A percentile compares a stretch with the other conserved stretches of the same genome.
Conservation (phyloP, 2,797 vertebrate genomes). For the Lutjanus argentimaculatus region DNA sequence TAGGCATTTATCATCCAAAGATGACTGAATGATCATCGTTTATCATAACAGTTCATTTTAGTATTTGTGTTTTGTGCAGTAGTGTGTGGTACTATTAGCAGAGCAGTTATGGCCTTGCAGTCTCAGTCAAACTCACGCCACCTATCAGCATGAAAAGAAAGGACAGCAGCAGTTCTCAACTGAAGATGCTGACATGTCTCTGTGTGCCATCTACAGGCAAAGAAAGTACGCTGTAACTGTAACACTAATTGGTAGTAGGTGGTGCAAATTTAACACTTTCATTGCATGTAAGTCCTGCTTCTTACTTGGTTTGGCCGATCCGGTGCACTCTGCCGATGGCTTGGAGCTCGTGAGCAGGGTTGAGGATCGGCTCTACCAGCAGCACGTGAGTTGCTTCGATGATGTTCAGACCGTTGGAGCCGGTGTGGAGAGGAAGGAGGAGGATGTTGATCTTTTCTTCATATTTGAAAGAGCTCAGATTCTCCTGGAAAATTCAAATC, state of each 20-base stretch:
- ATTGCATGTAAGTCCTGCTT: background rate
- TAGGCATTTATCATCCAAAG: too few species aligned
- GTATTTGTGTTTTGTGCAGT: background rate
- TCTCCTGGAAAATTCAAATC: slow-evolving; percentile 87
- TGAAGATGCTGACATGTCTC: too few species aligned
- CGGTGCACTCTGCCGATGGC: slow-evolving; percentile 98
- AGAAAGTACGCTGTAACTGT: background rate
- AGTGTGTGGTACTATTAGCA: background rate
- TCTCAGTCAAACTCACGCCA: background rate
- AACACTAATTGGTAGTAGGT: background rate
- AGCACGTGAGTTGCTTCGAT: slow-evolving; percentile 98
- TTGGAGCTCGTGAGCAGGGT: slow-evolving; percentile 97
- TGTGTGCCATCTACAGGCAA: too few species aligned
- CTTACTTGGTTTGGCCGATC: slow-evolving; percentile 98
- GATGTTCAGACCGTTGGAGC: slow-evolving; percentile 98
- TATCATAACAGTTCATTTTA: too few species aligned
- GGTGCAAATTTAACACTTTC: background rate
- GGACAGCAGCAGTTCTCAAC: too few species aligned
- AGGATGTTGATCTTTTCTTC: slow-evolving; percentile 98
- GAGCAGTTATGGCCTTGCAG: background rate
- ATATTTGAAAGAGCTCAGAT: slow-evolving; percentile 96
- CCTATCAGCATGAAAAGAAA: too few species aligned
- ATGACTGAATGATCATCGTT: too few species aligned
- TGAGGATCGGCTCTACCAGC: slow-evolving; percentile 97
- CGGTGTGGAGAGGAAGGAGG: slow-evolving; percentile 96